A percentile compares a stretch with the other conserved stretches of the same genome.
phyloP scores from a whole-genome alignment of 2,113 vertebrate genomes.

The Meriones unguiculatus region DNA sequence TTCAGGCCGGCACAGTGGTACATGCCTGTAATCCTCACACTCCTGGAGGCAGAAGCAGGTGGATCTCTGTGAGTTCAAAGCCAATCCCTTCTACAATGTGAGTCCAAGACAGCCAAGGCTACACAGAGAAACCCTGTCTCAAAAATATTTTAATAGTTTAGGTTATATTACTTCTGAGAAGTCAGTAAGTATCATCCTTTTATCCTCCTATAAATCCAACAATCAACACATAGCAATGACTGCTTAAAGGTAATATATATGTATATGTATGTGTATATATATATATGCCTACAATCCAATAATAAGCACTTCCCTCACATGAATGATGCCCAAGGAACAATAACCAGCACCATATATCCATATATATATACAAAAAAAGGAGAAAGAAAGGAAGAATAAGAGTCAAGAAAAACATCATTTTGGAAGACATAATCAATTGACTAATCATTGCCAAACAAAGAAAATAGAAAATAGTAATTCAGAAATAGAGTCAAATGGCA shows the following conservation, averaged over 20 bases:
- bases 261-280: too few relatives aligned
- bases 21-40: too few relatives aligned
- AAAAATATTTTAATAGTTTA: slow-evolving; percentile 12
- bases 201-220: background rate
- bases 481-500: background rate
- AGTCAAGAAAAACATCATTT: background rate
- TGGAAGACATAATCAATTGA: slow-evolving; percentile 16
- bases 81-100: too few relatives aligned
- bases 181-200: background rate
- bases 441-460: background rate
- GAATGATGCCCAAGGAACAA: background rate
- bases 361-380: too few relatives aligned
- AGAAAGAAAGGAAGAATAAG: background rate
- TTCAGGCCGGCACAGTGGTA: too few relatives aligned
- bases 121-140: too few relatives aligned
- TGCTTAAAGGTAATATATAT: background rate
- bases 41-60: too few relatives aligned
- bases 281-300: background rate
- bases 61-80: too few relatives aligned
- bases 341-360: background rate
- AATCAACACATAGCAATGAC: background rate
- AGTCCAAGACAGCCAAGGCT: too few relatives aligned
- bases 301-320: background rate
- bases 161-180: background rate
- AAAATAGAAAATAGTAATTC: slow-evolving; percentile 24